A percentile compares a stretch with the other conserved stretches of the same genome.
Evolutionary conservation across 2,888 invertebrate genomes (phyloP).

Genomic region (Mesoligia furuncula): DNA sequence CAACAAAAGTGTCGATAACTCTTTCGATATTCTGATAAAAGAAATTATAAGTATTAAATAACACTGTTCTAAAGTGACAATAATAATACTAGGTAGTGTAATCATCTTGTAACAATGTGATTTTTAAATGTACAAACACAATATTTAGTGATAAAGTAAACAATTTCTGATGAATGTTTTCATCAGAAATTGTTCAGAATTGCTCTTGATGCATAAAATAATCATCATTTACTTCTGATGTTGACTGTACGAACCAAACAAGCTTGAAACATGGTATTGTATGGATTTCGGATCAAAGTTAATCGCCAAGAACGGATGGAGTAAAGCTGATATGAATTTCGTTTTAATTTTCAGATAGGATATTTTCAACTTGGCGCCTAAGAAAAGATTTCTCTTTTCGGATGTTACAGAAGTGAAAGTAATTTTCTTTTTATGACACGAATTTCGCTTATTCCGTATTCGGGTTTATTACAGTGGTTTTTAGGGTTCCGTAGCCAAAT

Average conservation of each 20-base stretch:
- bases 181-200: too few relatives aligned
- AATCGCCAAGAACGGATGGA: conserved; percentile 41
- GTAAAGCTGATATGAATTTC: conserved; percentile 17
- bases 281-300: conserved; percentile 36
- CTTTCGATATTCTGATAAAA: too few relatives aligned
- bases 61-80: too few relatives aligned
- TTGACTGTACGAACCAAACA: conserved; percentile 41
- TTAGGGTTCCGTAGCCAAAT: too few relatives aligned
- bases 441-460: not conserved
- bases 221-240: not conserved
- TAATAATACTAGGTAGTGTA: too few relatives aligned
- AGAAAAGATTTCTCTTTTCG: not conserved
- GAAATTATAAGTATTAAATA: too few relatives aligned
- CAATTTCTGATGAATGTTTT: not conserved
- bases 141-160: not conserved
- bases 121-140: not conserved
- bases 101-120: too few relatives aligned
- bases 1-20: too few relatives aligned
- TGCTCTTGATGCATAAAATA: too few relatives aligned
- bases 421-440: not conserved
- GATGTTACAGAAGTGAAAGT: not conserved
- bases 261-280: conserved; percentile 39
- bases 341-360: conserved; percentile 23
- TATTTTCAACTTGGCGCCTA: too few relatives aligned
- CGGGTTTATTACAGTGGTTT: not conserved